Percentiles rank a stretch among this genome's conserved stretches.
These are phyloP conservation scores for Apomyelois bistriatella DNA, from an alignment of 2,888 invertebrate genomes.

Conservation along the genomic window DNA sequence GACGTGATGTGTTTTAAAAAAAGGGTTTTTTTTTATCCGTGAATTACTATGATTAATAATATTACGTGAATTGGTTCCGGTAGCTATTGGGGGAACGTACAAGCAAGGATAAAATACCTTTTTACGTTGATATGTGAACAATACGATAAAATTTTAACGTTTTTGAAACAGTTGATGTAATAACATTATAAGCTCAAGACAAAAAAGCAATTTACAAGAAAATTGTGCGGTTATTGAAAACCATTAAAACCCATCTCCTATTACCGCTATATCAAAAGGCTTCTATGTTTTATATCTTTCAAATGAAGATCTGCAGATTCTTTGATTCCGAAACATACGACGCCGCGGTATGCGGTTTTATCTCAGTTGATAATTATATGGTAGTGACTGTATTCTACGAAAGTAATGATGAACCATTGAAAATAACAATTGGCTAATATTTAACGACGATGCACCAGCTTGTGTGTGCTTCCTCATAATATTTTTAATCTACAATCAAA, in stretches of 20 bases:
- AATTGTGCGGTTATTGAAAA: conserved; percentile 4
- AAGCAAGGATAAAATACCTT: no score
- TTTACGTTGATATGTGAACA: background rate
- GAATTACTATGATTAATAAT: no score
- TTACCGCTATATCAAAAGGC: background rate
- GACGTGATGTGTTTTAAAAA: background rate
- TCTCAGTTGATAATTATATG: background rate
- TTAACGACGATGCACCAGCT: background rate
- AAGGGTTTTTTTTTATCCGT: no score
- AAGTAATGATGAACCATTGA: conserved; percentile 1
- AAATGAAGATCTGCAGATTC: background rate
- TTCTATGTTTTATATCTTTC: background rate
- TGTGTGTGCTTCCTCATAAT: conserved; percentile 1
- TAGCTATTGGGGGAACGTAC: no score
- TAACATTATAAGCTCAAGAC: background rate
- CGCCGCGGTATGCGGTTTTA: background rate
- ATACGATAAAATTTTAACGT: background rate
- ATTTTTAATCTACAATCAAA: conserved; percentile 3
- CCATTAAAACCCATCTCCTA: background rate
- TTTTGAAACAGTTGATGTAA: background rate
- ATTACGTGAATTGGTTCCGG: no score
- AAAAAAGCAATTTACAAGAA: background rate
- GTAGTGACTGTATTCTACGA: background rate
- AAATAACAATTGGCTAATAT: background rate
- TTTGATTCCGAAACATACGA: background rate